Conservation (phyloP, 2,888 invertebrate species). For the Diaperis boleti region DNA sequence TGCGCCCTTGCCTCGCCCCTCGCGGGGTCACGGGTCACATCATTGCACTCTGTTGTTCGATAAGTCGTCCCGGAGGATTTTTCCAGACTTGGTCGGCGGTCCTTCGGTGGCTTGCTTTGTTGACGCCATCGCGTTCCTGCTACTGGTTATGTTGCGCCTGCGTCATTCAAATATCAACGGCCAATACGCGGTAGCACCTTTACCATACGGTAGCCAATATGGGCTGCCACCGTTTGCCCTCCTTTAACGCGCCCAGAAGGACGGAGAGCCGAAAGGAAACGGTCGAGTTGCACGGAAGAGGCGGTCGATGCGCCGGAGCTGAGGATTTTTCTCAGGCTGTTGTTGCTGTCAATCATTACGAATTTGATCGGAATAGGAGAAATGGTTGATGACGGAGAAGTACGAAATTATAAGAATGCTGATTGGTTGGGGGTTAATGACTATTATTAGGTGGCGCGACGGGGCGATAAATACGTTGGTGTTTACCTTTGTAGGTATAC, state of each 20-base stretch:
- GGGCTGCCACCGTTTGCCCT: constrained; percentile 50
- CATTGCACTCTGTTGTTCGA: constrained; percentile 37
- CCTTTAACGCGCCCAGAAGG: constrained; percentile 43
- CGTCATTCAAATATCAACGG: constrained; percentile 30
- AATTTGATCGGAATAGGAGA: too few species aligned
- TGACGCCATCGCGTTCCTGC: constrained; percentile 46
- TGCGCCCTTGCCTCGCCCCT: constrained; percentile 52
- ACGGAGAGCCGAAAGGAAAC: not conserved
- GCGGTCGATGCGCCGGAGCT: not conserved
- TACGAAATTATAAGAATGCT: too few species aligned
- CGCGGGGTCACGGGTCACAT: constrained; percentile 48
- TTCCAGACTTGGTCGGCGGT: constrained; percentile 35
- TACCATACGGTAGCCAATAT: constrained; percentile 50
- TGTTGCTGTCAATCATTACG: too few species aligned
- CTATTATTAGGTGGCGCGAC: too few species aligned
- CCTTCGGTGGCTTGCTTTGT: constrained; percentile 27
- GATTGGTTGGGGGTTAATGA: too few species aligned
- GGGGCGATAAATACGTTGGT: too few species aligned
- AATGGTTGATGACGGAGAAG: too few species aligned
- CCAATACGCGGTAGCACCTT: constrained; percentile 48
- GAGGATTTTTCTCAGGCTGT: not conserved
- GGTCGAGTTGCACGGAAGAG: not conserved
- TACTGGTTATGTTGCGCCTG: constrained; percentile 48
- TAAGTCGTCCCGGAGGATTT: constrained; percentile 42
- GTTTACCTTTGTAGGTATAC: too few species aligned